Evolutionary conservation across 2,113 vertebrate species (phyloP), one percentile per base, ranked within the genome.

Genomic region (Albula glossodonta): DNA sequence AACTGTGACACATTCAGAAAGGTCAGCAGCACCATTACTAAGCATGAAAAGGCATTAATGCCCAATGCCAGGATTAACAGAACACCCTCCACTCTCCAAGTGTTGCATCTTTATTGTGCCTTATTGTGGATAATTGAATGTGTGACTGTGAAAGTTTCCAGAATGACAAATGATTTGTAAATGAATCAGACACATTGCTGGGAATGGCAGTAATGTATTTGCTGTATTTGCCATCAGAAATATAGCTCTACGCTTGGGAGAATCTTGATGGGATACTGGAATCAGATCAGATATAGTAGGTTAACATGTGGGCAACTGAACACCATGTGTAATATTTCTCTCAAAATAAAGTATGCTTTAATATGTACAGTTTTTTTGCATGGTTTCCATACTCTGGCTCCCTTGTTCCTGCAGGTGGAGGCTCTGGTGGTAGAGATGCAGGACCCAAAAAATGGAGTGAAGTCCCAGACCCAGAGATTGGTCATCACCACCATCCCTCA

Each of bases 381-480:
- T 17, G 41, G 11, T 80, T 84, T 84, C 31, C 13, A 15, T 5
- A 31, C 81, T 13, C 19, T 50, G 11, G 11, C 49, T 49, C 86
- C 74, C 87, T 77, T 74, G 48, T 83, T 31, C 63, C 31, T 92
- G 74, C 94, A 99, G 98, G 95, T 97, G 0, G 98, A 99, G 88
- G 89, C 92, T 0, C 93, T 98, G 0, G 89, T 99, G 89, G 93
- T 98, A 93, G 97, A 99, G 94, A 99, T 99, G 98, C 98, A 99
- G 94, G 96, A 95, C 86, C 96, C 96, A 0, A 95, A 96, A 22
- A 93, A 91, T 0, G 98, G 98, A 51, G 92, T 99, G 52, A 97
- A 96, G 90, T 97, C 92, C 0, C 97, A 99, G 90, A 95, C 91
- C 0, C 98, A 99, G 93, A 95, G 94, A n/a, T 95, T 99, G 90